Percentiles rank a stretch among this genome's conserved stretches.
These are phyloP conservation scores for Drosophila tanythrix DNA, from an alignment of 2,888 invertebrate genomes.

Conservation along the genomic window DNA sequence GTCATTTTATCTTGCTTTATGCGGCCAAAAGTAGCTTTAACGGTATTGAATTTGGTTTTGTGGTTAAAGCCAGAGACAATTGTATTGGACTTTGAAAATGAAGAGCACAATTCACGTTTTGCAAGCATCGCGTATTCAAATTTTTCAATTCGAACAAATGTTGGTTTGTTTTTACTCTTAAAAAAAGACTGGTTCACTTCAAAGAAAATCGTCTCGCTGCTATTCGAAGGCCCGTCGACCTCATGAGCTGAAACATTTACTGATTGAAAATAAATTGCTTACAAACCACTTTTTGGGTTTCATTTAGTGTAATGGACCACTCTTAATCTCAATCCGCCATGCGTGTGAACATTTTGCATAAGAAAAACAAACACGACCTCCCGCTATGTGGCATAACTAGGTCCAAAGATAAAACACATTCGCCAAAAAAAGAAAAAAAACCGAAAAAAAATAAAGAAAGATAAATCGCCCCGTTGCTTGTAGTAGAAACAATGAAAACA, in stretches of 20 bases:
- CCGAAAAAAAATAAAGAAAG: slow-evolving; percentile 33
- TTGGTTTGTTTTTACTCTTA: background rate
- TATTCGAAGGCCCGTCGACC: background rate
- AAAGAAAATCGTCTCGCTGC: background rate
- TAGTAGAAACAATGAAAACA: slow-evolving; percentile 65
- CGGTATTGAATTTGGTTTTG: background rate
- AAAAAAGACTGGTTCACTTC: background rate
- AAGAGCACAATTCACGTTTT: background rate
- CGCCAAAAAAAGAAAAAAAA: slow-evolving; percentile 21
- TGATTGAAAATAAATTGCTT: slow-evolving; percentile 37
- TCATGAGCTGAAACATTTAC: slow-evolving; percentile 10
- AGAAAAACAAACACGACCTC: slow-evolving; percentile 18
- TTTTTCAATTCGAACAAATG: background rate
- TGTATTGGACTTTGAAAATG: background rate
- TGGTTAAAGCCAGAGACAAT: background rate
- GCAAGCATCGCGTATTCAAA: too few relatives aligned
- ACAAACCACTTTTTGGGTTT: slow-evolving; percentile 8
- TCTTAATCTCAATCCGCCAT: slow-evolving; percentile 47
- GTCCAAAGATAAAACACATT: slow-evolving; percentile 39
- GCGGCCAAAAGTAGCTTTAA: slow-evolving; percentile 7
- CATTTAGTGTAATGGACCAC: slow-evolving; percentile 29
- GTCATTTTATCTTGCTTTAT: background rate
- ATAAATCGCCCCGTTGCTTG: slow-evolving; percentile 68
- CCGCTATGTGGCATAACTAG: slow-evolving; percentile 9
- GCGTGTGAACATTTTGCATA: slow-evolving; percentile 61